phyloP scores from a whole-genome alignment of 2,797 vertebrate genomes.

The Aratinga solstitialis region DNA sequence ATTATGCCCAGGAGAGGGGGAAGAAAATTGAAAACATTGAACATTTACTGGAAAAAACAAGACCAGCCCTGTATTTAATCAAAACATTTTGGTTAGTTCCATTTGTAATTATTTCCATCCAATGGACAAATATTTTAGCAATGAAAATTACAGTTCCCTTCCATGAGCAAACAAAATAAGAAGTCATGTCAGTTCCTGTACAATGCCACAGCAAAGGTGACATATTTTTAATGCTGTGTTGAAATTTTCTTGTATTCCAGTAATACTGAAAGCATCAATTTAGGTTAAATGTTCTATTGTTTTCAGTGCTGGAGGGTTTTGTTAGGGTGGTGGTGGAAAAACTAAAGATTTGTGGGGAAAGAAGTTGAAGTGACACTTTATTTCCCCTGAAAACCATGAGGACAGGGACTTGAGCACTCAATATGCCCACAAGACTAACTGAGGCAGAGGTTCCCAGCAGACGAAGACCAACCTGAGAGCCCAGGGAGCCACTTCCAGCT shows the following conservation, averaged over 20 bases:
- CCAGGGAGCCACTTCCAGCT: neutral
- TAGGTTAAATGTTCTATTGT: neutral
- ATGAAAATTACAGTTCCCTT: constrained; percentile 11
- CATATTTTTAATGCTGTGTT: constrained; percentile 2
- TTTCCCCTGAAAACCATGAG: neutral
- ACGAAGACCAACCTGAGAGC: neutral
- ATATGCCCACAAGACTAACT: neutral
- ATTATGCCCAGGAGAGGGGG: neutral
- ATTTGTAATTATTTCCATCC: constrained; percentile 58
- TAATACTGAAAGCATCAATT: neutral
- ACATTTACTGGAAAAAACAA: constrained; percentile 47
- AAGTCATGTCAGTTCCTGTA: neutral
- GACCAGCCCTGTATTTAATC: constrained; percentile 42
- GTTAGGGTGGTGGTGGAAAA: neutral
- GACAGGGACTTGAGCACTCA: neutral
- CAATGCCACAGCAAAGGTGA: neutral
- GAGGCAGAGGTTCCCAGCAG: neutral
- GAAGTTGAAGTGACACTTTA: neutral
- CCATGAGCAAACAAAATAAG: neutral
- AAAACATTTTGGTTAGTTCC: constrained; percentile 52
- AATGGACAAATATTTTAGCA: constrained; percentile 35
- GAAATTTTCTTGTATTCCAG: constrained; percentile 21
- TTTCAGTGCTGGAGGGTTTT: neutral
- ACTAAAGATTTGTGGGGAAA: neutral
- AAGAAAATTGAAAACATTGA: constrained; percentile 39